Conservation (phyloP, 2,888 invertebrate species). For the Drosophila prolongata region DNA sequence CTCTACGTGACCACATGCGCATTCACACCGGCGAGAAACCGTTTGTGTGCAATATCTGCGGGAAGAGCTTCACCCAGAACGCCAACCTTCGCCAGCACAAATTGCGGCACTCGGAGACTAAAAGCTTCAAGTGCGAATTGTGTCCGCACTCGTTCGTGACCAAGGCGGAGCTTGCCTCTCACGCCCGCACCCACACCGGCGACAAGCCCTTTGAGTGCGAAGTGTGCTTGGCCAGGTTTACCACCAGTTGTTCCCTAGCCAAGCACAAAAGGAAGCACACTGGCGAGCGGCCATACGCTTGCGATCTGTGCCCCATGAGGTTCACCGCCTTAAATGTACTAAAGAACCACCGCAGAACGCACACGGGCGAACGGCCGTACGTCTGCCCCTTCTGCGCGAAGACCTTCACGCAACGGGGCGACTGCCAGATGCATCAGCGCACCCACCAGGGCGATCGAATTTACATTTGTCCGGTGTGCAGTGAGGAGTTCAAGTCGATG, state of each 20-base stretch:
- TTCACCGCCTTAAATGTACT: constrained; percentile 86
- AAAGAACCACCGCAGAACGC: constrained; percentile 86
- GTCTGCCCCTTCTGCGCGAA: constrained; percentile 86
- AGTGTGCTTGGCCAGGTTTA: constrained; percentile 86
- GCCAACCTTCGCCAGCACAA: constrained; percentile 87
- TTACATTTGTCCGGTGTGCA: constrained; percentile 75
- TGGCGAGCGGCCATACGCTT: constrained; percentile 87
- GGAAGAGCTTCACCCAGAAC: constrained; percentile 87
- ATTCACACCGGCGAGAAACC: constrained; percentile 87
- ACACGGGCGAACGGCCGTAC: constrained; percentile 87
- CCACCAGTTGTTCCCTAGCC: constrained; percentile 86
- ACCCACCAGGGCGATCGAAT: constrained; percentile 85
- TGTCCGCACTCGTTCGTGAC: constrained; percentile 85
- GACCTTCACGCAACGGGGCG: constrained; percentile 87
- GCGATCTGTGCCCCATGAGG: constrained; percentile 86
- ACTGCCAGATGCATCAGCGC: constrained; percentile 86
- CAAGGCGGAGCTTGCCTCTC: constrained; percentile 86
- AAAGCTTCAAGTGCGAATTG: constrained; percentile 83
- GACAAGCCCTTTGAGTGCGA: constrained; percentile 87
- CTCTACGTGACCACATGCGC: constrained; percentile 86
- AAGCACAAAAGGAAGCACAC: constrained; percentile 87
- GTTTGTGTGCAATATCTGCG: constrained; percentile 86
- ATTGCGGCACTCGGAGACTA: constrained; percentile 86
- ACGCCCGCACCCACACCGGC: constrained; percentile 86
- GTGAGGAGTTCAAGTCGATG: constrained; percentile 85